A percentile compares a stretch with the other conserved stretches of the same genome.
phyloP scores from a whole-genome alignment of 2,888 invertebrate species.

The Apodemia zela region DNA sequence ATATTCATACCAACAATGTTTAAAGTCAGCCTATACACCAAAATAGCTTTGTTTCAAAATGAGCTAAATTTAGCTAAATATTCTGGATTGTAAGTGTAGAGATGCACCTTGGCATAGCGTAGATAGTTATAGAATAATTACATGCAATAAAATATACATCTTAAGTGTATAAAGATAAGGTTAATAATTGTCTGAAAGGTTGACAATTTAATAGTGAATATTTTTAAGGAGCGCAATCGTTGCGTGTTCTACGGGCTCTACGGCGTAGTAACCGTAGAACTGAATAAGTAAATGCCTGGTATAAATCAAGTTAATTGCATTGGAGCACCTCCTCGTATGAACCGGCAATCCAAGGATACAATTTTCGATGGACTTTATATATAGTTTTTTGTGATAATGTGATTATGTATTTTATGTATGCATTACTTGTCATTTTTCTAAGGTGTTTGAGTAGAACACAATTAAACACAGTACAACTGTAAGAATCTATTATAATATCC shows the following conservation, averaged over 20 bases:
- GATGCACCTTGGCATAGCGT: conserved; percentile 23
- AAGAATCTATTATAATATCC: too few species aligned
- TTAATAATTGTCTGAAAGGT: conserved; percentile 23
- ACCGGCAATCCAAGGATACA: conserved; percentile 56
- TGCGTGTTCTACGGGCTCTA: conserved; percentile 48
- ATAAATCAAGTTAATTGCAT: conserved; percentile 81
- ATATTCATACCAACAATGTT: conserved; percentile 50
- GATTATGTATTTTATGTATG: background rate
- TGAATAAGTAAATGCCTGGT: conserved; percentile 76
- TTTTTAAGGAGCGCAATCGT: conserved; percentile 44
- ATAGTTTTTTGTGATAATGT: conserved; percentile 33
- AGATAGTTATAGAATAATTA: background rate
- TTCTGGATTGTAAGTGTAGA: background rate
- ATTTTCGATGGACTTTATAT: conserved; percentile 56
- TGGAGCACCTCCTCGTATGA: conserved; percentile 72
- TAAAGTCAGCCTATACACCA: conserved; percentile 42
- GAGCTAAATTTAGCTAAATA: conserved; percentile 12
- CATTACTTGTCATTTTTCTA: background rate
- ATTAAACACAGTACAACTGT: too few species aligned
- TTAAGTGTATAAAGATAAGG: conserved; percentile 22
- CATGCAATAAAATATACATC: background rate
- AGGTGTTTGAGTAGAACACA: too few species aligned
- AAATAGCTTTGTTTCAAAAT: conserved; percentile 39
- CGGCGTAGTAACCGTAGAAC: conserved; percentile 59
- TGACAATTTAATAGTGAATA: conserved; percentile 37